Percentiles rank a stretch among this genome's conserved stretches.
Evolutionary conservation across 2,113 vertebrate genomes (phyloP).

Genomic region (Alligator sinensis): DNA sequence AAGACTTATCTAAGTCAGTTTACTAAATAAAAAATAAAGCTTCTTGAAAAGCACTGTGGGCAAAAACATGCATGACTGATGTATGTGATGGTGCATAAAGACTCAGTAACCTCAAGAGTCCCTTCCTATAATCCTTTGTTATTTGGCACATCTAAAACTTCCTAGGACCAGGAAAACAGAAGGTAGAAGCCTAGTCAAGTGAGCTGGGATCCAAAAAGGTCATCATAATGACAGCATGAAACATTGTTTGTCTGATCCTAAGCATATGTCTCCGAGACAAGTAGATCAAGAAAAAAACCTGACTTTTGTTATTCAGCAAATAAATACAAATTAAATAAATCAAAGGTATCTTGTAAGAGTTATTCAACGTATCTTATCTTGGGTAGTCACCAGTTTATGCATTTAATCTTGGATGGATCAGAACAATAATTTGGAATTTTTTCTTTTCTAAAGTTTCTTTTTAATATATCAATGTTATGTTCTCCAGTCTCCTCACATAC

Average conservation of each 20-base stretch:
- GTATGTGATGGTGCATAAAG: not conserved
- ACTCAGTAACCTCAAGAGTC: not conserved
- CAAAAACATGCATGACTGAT: not conserved
- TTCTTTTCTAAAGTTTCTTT: slow-evolving; percentile 27
- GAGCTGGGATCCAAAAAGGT: slow-evolving; percentile 28
- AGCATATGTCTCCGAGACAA: slow-evolving; percentile 40
- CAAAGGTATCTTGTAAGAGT: not conserved
- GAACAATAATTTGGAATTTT: not conserved
- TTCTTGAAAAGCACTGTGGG: not conserved
- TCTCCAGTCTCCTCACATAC: slow-evolving; percentile 28
- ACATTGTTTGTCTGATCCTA: slow-evolving; percentile 1
- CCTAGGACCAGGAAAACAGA: slow-evolving; percentile 7
- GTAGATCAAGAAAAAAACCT: not conserved
- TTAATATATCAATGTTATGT: slow-evolving; percentile 13
- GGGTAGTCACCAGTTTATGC: not conserved
- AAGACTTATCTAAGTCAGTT: not conserved
- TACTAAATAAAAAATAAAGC: not conserved
- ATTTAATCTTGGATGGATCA: not conserved
- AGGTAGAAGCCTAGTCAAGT: not conserved
- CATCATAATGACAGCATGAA: slow-evolving; percentile 46
- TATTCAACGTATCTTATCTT: slow-evolving; percentile 3
- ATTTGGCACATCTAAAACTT: slow-evolving; percentile 1
- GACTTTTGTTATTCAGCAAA: not conserved
- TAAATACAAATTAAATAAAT: not conserved
- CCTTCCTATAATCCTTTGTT: not conserved